These are phyloP conservation scores for Condylura cristata DNA, from an alignment of 2,113 vertebrate genomes.

Conservation along the genomic window DNA sequence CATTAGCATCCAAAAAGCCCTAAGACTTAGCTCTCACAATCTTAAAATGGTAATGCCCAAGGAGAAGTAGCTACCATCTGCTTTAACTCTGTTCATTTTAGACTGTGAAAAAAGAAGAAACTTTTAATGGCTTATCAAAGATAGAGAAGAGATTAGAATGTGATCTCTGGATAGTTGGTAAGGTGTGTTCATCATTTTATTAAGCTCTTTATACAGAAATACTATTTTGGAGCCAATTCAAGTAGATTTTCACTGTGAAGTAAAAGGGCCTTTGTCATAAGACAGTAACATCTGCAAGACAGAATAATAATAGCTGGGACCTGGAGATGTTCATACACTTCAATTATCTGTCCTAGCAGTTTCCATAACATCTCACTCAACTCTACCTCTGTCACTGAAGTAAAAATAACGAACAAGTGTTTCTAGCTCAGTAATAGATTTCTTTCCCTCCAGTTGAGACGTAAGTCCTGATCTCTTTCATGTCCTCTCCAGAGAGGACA, in stretches of 20 bases:
- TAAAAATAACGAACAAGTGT: background rate
- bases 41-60: background rate
- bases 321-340: background rate
- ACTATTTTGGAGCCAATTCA: background rate
- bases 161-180: background rate
- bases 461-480: background rate
- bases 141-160: background rate
- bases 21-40: background rate
- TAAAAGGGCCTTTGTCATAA: background rate
- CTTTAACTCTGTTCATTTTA: background rate
- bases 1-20: background rate
- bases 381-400: background rate
- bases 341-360: background rate
- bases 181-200: background rate
- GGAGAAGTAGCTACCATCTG: background rate
- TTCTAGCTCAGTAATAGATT: background rate
- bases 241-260: conserved; percentile 36
- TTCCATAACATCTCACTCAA: background rate
- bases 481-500: background rate
- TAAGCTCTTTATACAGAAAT: background rate
- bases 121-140: background rate
- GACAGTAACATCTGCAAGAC: background rate
- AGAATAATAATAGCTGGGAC: background rate
- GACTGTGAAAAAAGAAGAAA: background rate
- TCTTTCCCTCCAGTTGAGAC: background rate